Base-by-base conservation (phyloP, 2,797 vertebrate genomes). In the Hoplostethus atlanticus region DNA sequence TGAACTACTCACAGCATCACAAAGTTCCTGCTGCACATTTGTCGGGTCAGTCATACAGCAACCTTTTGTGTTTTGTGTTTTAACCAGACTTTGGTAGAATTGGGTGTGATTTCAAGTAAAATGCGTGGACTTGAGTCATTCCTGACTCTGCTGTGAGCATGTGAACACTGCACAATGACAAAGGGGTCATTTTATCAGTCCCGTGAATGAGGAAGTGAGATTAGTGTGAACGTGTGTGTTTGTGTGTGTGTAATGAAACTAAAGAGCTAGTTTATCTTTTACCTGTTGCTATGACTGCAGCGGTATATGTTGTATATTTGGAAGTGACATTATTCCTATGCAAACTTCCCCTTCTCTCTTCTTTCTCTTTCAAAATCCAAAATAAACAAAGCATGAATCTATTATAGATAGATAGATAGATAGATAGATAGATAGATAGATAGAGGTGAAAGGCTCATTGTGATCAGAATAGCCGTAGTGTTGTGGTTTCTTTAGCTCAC, bases 141-240 rank as follows among this genome's bases (percentile, higher is more conserved):
- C 4, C 16, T 47, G 67, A 77, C 17, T 1, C 48, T 58, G 36
- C 11, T 60, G 60, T 55, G 46, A 56, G 59, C 3, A 52, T 65
- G 47, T 58, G 42, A 80, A 85, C 16, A 50, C 30, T 17, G 47
- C 42, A 36, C 55, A 79, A 75, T 62, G 71, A 75, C 67, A 56
- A 54, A 57, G 48, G 61, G 79, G 77, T 84, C 71, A 66, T 65
- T 63, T 75, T 77, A 79, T 83, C 68, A 76, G 71, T 42, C 5
- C n/a, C 55, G 25, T 56, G 75, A 68, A 80, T 73, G 66, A 80
- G 78, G 83, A 85, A 84, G 71, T 79, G 15, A 80, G 71, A 84
- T 84, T 73, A 69, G 44, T 21, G n/a, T 12, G 36, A 21, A 17
- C 21, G 25, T 30, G 28, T 55, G 30, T 55, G 12, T 34, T 30